Conservation (phyloP, 2,888 invertebrate species). For the Tridacna gigas region DNA sequence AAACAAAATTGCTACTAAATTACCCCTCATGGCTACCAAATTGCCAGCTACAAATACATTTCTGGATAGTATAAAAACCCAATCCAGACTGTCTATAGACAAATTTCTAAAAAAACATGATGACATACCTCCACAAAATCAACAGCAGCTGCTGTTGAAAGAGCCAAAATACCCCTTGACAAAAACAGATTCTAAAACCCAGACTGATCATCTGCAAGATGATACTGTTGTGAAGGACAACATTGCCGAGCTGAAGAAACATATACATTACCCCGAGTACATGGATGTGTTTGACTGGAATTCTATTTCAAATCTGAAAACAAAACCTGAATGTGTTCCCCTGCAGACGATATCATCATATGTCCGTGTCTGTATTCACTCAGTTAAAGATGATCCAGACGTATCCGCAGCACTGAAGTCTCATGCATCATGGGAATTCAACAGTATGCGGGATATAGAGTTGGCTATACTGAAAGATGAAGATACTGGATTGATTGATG, state of each 20-base stretch:
- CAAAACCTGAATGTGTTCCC: conserved; percentile 17
- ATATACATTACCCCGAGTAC: conserved; percentile 11
- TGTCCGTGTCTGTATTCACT: conserved; percentile 46
- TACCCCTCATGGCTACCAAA: too few species aligned
- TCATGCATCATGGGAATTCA: conserved; percentile 34
- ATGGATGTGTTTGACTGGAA: conserved; percentile 33
- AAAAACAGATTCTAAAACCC: neutral
- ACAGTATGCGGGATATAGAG: conserved; percentile 39
- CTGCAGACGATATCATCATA: conserved; percentile 22
- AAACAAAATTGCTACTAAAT: too few species aligned
- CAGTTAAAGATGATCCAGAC: conserved; percentile 26
- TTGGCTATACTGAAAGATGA: conserved; percentile 27
- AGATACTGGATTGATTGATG: conserved; percentile 48
- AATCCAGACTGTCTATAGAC: neutral
- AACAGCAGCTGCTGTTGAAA: neutral
- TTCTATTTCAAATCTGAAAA: neutral
- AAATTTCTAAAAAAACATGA: neutral
- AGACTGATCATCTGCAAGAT: neutral
- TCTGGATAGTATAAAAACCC: too few species aligned
- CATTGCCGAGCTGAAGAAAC: conserved; percentile 5
- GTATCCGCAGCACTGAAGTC: conserved; percentile 30
- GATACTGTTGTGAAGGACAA: neutral
- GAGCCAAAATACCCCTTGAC: neutral
- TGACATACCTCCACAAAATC: neutral
- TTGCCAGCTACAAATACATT: too few species aligned